These are phyloP conservation scores for Melanostoma mellinum DNA, from an alignment of 2,888 invertebrate genomes.

Conservation along the genomic window DNA sequence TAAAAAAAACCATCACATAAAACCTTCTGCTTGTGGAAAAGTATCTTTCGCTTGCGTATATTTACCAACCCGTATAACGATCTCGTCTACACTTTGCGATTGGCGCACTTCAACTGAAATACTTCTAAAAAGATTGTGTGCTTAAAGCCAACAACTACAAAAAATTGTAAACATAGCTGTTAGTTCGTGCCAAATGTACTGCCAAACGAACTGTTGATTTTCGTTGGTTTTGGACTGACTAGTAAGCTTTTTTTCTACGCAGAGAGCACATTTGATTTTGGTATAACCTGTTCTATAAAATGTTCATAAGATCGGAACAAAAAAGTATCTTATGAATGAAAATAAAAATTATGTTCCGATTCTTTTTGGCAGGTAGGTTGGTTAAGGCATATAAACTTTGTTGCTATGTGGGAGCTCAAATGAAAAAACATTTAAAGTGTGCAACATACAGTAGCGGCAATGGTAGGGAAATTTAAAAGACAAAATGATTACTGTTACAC, in stretches of 20 bases:
- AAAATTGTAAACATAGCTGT: not conserved
- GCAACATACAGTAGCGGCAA: no score
- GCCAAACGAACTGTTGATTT: not conserved
- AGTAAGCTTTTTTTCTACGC: conserved; percentile 6
- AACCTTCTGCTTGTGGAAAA: conserved; percentile 1
- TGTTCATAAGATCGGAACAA: not conserved
- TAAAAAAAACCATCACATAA: conserved; percentile 18
- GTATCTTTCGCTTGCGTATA: not conserved
- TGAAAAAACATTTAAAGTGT: no score
- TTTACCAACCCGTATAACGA: conserved; percentile 3
- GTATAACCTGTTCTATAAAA: not conserved
- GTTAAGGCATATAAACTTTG: not conserved
- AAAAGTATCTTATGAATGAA: conserved; percentile 1
- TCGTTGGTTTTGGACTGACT: not conserved
- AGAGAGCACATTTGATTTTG: not conserved
- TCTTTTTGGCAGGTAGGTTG: conserved; percentile 3
- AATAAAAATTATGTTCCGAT: conserved; percentile 3
- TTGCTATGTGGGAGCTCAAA: not conserved
- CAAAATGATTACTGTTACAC: no score
- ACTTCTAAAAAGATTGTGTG: conserved; percentile 46
- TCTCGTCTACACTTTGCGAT: conserved; percentile 50
- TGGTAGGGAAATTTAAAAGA: no score
- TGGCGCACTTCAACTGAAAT: conserved; percentile 61
- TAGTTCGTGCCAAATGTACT: conserved; percentile 10
- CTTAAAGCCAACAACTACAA: conserved; percentile 42